Evolutionary conservation across 2,113 vertebrate genomes (phyloP).

Genomic region (Tringa solitaria): DNA sequence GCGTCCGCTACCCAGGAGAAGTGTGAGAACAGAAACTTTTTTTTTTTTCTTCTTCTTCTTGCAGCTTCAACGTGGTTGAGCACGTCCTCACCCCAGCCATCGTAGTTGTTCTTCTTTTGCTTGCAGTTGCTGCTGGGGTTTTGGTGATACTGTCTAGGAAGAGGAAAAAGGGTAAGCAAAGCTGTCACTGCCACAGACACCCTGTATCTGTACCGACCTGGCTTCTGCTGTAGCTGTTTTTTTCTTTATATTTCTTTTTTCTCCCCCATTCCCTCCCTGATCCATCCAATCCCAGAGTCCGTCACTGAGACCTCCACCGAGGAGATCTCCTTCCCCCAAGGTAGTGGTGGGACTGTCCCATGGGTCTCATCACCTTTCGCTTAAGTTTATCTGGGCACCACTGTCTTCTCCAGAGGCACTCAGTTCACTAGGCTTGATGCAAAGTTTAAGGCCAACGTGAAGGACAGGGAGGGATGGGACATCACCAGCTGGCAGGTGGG

Average conservation of each 20-base stretch:
- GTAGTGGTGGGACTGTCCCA: neutral
- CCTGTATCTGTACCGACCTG: neutral
- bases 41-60: neutral
- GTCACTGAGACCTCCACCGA: neutral
- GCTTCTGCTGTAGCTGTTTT: neutral
- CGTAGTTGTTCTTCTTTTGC: neutral
- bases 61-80: neutral
- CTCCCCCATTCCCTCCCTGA: neutral
- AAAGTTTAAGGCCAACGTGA: neutral
- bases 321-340: neutral
- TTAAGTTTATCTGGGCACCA: neutral
- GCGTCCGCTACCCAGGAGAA: neutral
- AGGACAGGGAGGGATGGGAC: neutral
- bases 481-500: neutral
- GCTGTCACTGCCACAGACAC: too few species aligned
- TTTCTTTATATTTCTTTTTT: neutral
- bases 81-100: neutral
- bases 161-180: neutral
- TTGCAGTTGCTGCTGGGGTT: neutral
- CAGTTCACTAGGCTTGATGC: neutral
- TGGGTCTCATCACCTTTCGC: neutral
- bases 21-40: neutral
- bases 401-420: neutral
- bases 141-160: neutral
- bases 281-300: neutral